phyloP scores from a whole-genome alignment of 2,797 vertebrate species.

The Channallabes apus region DNA sequence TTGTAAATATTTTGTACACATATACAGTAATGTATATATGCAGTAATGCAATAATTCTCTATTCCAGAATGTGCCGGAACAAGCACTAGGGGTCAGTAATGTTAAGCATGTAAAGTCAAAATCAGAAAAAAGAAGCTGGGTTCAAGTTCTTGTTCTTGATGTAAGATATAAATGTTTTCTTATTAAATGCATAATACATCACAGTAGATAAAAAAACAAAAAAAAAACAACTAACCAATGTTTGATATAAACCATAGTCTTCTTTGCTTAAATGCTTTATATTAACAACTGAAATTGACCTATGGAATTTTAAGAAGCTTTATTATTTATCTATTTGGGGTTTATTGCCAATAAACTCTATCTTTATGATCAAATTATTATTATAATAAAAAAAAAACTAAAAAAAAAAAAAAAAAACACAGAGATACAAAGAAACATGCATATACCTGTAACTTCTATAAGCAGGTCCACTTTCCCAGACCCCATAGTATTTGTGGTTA shows the following conservation, averaged over 20 bases:
- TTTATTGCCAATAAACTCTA: not conserved
- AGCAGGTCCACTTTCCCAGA: constrained; percentile 55
- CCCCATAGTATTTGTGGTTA: constrained; percentile 75
- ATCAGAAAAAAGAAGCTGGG: not conserved
- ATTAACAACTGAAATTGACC: not conserved
- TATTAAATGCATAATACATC: not conserved
- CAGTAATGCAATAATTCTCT: no score
- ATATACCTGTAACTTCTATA: constrained; percentile 73
- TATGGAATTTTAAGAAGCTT: no score
- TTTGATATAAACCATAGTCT: not conserved
- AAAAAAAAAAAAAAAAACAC: not conserved
- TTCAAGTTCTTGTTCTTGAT: not conserved
- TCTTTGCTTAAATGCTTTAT: not conserved
- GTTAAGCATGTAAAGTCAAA: not conserved
- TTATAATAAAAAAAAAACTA: not conserved
- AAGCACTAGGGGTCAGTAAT: constrained; percentile 50
- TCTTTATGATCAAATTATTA: not conserved
- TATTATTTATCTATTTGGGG: not conserved
- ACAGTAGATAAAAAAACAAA: not conserved
- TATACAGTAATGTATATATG: not conserved
- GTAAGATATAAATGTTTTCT: not conserved
- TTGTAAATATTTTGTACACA: not conserved
- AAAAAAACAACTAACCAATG: not conserved
- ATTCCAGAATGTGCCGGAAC: not conserved
- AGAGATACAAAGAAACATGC: no score